These are phyloP conservation scores for Psittacula derbiana DNA, from an alignment of 2,797 vertebrate species.

Conservation along the genomic window DNA sequence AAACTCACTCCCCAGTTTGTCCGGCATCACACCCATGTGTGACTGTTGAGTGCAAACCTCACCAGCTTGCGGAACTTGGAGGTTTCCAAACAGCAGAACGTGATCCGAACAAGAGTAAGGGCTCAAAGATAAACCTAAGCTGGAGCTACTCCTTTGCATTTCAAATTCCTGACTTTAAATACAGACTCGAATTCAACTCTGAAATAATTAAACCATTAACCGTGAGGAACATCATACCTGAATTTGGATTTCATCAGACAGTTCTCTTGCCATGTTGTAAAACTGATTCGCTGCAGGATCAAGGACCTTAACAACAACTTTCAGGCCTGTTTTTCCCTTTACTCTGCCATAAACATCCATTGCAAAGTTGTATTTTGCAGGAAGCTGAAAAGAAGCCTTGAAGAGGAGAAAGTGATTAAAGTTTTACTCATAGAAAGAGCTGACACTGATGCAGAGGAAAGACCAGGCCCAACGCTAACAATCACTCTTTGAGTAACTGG, in stretches of 20 bases:
- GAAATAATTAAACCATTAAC: neutral
- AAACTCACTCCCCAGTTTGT: neutral
- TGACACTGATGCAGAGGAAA: neutral
- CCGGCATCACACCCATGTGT: neutral
- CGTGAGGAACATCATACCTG: conserved; percentile 65
- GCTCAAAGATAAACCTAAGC: neutral
- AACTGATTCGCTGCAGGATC: conserved; percentile 76
- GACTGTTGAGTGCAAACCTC: neutral
- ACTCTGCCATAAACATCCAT: conserved; percentile 74
- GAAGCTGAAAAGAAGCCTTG: conserved; percentile 86
- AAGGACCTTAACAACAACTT: conserved; percentile 74
- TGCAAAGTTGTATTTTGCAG: conserved; percentile 84
- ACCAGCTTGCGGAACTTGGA: neutral
- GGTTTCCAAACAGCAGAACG: neutral
- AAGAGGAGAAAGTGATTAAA: neutral
- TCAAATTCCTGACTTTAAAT: neutral
- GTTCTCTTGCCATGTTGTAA: conserved; percentile 62
- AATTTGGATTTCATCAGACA: conserved; percentile 81
- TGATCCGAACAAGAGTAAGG: neutral
- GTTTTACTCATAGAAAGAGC: neutral
- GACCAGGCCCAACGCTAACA: neutral
- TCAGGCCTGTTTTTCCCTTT: conserved; percentile 77
- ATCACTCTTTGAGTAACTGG: neutral
- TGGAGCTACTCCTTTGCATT: neutral
- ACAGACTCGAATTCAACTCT: neutral